Evolutionary conservation across 23 tunicate species (phyloP).

Genomic region (Ascidia mentula): DNA sequence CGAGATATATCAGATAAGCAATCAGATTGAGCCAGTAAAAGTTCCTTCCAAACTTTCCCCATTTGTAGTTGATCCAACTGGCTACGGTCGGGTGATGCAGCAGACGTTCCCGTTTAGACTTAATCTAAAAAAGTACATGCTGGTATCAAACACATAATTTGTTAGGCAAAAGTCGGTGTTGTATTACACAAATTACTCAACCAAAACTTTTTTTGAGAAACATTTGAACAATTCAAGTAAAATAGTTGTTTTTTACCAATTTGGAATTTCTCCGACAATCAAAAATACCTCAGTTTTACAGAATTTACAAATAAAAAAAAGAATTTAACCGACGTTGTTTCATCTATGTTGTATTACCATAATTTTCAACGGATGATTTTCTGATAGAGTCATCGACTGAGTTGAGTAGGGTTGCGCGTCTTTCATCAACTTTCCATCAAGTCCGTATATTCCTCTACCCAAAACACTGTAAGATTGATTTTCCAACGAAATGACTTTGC

Average conservation of each 20-base stretch:
- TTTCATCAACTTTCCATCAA: not conserved
- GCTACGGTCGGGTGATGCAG: conserved; percentile 67
- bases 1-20: conserved; percentile 35
- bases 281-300: too few species aligned
- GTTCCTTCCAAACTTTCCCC: conserved; percentile 59
- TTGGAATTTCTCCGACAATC: too few species aligned
- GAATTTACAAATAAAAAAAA: too few species aligned
- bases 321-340: too few species aligned
- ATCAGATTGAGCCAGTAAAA: conserved; percentile 27
- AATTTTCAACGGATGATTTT: not conserved
- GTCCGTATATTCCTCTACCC: not conserved
- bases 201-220: too few species aligned
- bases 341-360: too few species aligned
- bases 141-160: too few species aligned
- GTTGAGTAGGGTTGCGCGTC: not conserved
- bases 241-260: too few species aligned
- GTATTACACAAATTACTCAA: too few species aligned
- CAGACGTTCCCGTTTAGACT: conserved; percentile 31
- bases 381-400: not conserved
- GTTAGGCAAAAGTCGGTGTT: too few species aligned
- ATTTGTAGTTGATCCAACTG: conserved; percentile 56
- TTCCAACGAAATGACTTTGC: too few species aligned
- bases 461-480: not conserved
- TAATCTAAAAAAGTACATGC: conserved; percentile 17
- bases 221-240: too few species aligned